Percentiles rank a stretch among this genome's conserved stretches.
These are phyloP conservation scores for Eupeodes corollae DNA, from an alignment of 1,140 invertebrate genomes.

Conservation along the genomic window DNA sequence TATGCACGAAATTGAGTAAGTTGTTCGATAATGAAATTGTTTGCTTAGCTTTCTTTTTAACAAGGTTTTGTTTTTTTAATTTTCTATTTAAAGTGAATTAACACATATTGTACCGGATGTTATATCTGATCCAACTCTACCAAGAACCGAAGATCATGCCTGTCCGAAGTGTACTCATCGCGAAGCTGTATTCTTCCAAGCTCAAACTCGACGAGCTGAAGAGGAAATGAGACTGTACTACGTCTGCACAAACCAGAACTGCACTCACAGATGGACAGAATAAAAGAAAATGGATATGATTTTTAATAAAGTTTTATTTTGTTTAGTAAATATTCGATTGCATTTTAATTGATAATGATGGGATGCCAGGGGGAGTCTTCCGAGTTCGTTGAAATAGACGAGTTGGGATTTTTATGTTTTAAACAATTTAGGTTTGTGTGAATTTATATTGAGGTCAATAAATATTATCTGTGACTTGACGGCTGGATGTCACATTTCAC, in stretches of 20 bases:
- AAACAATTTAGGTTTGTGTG: no score
- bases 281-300: slow-evolving; percentile 42
- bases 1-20: slow-evolving; percentile 99
- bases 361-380: no score
- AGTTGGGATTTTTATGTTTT: no score
- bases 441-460: no score
- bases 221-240: slow-evolving; percentile 99
- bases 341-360: no score
- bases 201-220: slow-evolving; percentile 85
- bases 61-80: background rate
- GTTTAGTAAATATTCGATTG: no score
- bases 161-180: slow-evolving; percentile 91
- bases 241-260: slow-evolving; percentile 89
- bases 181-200: slow-evolving; percentile 70
- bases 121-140: slow-evolving; percentile 94
- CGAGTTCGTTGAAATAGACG: no score
- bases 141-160: slow-evolving; percentile 94
- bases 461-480: no score
- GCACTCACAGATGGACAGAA: slow-evolving; percentile 96
- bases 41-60: background rate
- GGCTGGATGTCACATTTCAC: no score
- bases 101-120: slow-evolving; percentile 97
- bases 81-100: slow-evolving; percentile 60
- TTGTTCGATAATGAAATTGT: slow-evolving; percentile 12
- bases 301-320: no score